Evolutionary conservation across 2,888 invertebrate genomes (phyloP).

Genomic region (Strigamia maritima): DNA sequence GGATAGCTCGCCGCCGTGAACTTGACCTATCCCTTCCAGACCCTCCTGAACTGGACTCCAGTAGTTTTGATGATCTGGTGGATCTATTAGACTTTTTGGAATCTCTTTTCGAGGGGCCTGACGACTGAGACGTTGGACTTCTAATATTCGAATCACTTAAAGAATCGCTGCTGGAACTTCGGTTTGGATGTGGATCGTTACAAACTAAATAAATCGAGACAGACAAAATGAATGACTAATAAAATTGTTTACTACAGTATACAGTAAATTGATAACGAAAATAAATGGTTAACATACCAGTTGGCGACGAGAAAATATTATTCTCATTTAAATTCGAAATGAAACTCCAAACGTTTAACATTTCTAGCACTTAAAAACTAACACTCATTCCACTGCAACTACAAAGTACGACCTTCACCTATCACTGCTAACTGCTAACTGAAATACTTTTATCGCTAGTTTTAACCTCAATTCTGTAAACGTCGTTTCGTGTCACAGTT

Average conservation of each 20-base stretch:
- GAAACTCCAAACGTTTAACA: not conserved
- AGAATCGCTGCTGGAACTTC: not conserved
- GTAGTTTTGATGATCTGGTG: not conserved
- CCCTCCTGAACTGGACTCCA: not conserved
- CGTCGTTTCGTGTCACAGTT: not conserved
- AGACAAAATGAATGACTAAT: not conserved
- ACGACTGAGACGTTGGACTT: not conserved
- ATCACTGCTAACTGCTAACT: not conserved
- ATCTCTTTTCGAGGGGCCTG: not conserved
- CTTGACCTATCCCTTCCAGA: not conserved
- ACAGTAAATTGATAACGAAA: not conserved
- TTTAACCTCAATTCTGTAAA: not conserved
- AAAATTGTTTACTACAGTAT: not conserved
- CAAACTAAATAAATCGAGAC: not conserved
- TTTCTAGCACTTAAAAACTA: not conserved
- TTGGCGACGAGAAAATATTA: not conserved
- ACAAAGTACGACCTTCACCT: not conserved
- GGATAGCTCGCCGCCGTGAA: not conserved
- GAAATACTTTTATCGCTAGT: not conserved
- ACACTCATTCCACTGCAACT: not conserved
- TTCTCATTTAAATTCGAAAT: not conserved
- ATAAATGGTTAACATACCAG: not conserved
- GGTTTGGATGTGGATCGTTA: constrained; percentile 4
- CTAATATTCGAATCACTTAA: not conserved
- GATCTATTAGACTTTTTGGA: not conserved